These are phyloP conservation scores for Calephelis nemesis DNA, from an alignment of 1,140 invertebrate species.

Conservation along the genomic window DNA sequence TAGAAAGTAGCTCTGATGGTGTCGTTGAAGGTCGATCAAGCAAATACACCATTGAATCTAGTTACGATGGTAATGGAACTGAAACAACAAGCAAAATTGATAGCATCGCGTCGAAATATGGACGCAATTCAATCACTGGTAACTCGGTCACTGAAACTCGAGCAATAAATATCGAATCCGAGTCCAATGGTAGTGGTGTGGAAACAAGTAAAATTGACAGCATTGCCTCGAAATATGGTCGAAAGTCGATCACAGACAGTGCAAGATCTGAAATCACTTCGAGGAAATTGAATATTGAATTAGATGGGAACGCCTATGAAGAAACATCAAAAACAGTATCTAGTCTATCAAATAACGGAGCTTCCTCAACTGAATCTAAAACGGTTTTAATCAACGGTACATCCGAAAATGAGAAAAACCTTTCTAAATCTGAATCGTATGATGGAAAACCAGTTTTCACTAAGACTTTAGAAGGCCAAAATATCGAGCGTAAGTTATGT, in stretches of 20 bases:
- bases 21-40: conserved; percentile 48
- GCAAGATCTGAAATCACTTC: conserved; percentile 48
- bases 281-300: conserved; percentile 51
- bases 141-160: conserved; percentile 45
- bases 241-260: conserved; percentile 48
- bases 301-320: conserved; percentile 53
- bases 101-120: conserved; percentile 63
- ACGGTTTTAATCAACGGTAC: conserved; percentile 49
- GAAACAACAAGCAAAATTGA: conserved; percentile 55
- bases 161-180: conserved; percentile 44
- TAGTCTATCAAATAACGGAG: conserved; percentile 38
- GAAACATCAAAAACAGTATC: conserved; percentile 39
- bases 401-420: conserved; percentile 60
- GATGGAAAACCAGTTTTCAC: conserved; percentile 83
- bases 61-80: conserved; percentile 41
- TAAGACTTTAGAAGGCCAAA: conserved; percentile 86
- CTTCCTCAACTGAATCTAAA: conserved; percentile 48
- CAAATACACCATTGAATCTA: conserved; percentile 46
- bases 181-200: conserved; percentile 46
- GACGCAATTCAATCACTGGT: conserved; percentile 50
- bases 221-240: conserved; percentile 63
- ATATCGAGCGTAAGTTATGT: conserved; percentile 87
- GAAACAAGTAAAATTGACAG: conserved; percentile 57
- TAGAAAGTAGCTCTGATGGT: conserved; percentile 45
- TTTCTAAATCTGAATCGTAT: conserved; percentile 47